These are phyloP conservation scores for Manis pentadactyla DNA, from an alignment of 2,797 vertebrate species.

Conservation along the genomic window DNA sequence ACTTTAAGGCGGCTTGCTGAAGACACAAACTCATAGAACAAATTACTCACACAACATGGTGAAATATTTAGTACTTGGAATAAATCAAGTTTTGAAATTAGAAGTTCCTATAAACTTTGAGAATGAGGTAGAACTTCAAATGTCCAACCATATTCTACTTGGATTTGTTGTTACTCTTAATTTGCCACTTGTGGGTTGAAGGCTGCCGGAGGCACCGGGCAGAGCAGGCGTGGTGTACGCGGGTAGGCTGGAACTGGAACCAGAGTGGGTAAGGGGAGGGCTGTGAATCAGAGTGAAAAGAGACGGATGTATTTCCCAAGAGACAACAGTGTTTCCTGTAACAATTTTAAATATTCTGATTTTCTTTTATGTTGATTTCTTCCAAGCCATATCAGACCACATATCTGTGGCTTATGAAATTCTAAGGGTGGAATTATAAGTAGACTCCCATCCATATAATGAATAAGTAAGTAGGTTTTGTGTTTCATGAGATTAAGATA, in stretches of 20 bases:
- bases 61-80: neutral
- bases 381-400: neutral
- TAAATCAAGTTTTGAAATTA: slow-evolving; percentile 9
- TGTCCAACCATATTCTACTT: neutral
- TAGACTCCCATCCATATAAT: neutral
- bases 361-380: neutral
- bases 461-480: neutral
- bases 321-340: neutral
- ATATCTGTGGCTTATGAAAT: neutral
- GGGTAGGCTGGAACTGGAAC: neutral
- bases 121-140: neutral
- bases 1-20: neutral
- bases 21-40: neutral
- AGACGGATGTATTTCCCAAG: neutral
- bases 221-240: neutral
- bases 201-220: neutral
- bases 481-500: neutral
- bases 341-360: neutral
- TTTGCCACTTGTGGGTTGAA: neutral
- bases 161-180: neutral
- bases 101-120: neutral
- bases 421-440: neutral
- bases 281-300: neutral
- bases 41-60: neutral
- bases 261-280: neutral